A percentile compares a stretch with the other conserved stretches of the same genome.
These are phyloP conservation scores for Enteromius afrohamiltoni DNA, from an alignment of 2,797 vertebrate species.

Conservation along the genomic window DNA sequence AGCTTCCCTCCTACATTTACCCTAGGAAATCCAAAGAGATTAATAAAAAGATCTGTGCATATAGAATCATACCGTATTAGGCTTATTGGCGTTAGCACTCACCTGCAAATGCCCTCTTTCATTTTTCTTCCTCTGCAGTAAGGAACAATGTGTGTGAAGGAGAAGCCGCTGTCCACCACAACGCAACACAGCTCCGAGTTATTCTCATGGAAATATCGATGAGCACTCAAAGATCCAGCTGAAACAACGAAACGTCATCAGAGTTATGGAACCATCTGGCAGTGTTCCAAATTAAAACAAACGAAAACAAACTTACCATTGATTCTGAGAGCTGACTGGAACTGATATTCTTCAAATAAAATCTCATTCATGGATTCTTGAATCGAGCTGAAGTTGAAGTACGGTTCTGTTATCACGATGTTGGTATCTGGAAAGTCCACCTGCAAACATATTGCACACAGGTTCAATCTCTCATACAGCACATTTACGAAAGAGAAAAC, in stretches of 20 bases:
- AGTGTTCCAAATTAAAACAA: neutral
- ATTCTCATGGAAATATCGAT: conserved; percentile 90
- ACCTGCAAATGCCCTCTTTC: conserved; percentile 96
- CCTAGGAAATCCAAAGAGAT: conserved; percentile 69
- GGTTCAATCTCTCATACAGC: neutral
- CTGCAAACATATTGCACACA: conserved; percentile 67
- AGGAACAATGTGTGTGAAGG: conserved; percentile 94
- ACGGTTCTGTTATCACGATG: conserved; percentile 94
- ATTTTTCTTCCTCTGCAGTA: conserved; percentile 95
- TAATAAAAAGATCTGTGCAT: neutral
- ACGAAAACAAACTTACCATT: conserved; percentile 81
- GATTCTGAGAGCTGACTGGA: conserved; percentile 92
- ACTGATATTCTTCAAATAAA: conserved; percentile 98
- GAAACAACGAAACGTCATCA: conserved; percentile 47
- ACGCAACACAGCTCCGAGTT: conserved; percentile 90
- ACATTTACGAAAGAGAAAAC: neutral
- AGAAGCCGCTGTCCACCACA: conserved; percentile 95
- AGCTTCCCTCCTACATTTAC: conserved; percentile 97
- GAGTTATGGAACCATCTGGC: neutral
- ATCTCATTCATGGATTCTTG: conserved; percentile 99
- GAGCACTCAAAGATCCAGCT: conserved; percentile 92
- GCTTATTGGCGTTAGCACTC: conserved; percentile 1
- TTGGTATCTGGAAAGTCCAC: conserved; percentile 96
- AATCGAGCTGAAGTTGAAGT: conserved; percentile 97
- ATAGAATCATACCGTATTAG: neutral